Evolutionary conservation across 1,140 invertebrate species (phyloP).

Genomic region (Bombyx mandarina): DNA sequence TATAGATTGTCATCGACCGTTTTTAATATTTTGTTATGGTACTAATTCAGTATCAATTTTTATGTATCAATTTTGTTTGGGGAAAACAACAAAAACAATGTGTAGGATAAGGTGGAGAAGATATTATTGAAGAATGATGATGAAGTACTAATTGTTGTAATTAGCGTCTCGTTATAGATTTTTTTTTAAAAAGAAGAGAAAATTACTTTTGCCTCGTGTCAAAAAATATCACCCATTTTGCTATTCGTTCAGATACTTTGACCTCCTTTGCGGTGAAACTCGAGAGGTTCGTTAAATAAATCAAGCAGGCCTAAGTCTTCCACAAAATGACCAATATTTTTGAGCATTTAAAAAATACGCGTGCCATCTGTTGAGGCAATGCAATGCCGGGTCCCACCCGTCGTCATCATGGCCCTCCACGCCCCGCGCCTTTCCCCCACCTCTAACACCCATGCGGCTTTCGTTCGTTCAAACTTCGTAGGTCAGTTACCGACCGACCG

Average conservation of each 20-base stretch:
- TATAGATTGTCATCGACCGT: too few relatives aligned
- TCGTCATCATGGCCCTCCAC: conserved; percentile 37
- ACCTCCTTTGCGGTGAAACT: conserved; percentile 63
- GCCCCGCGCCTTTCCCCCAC: conserved; percentile 34
- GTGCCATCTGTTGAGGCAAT: conserved; percentile 68
- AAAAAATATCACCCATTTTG: conserved; percentile 12
- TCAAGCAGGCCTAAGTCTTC: conserved; percentile 63
- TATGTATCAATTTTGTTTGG: too few relatives aligned
- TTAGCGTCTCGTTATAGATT: too few relatives aligned
- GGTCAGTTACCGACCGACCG: conserved; percentile 72
- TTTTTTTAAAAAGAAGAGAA: neutral
- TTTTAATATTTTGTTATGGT: too few relatives aligned
- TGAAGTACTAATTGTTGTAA: too few relatives aligned
- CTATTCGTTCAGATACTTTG: conserved; percentile 37
- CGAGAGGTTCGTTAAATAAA: conserved; percentile 49
- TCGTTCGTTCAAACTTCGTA: conserved; percentile 71
- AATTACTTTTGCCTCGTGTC: conserved; percentile 1
- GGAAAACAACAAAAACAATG: too few relatives aligned
- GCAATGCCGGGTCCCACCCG: conserved; percentile 58
- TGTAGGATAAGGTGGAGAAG: too few relatives aligned
- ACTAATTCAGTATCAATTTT: too few relatives aligned
- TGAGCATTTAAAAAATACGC: conserved; percentile 61
- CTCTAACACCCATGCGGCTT: conserved; percentile 62
- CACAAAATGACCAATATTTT: conserved; percentile 63
- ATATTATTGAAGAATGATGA: too few relatives aligned